Base-by-base conservation (phyloP, 2,113 vertebrate species). In the Varanus salvator region DNA sequence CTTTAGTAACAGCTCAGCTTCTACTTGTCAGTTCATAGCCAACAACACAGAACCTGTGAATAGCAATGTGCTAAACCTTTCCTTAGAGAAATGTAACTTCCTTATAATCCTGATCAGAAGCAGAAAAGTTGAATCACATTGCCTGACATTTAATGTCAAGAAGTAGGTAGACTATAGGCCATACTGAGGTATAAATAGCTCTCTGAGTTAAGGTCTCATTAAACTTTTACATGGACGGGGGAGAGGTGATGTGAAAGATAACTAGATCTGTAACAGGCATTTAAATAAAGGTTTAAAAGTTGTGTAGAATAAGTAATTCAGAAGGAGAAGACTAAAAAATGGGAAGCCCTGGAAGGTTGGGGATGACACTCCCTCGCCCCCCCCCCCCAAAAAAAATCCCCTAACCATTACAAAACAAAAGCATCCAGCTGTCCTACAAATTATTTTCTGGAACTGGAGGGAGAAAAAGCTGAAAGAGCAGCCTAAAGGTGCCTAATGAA, bases 81-180 rank as follows among this genome's bases (percentile, higher is more conserved):
- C 9, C 17, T 74, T n/a, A 52, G 50, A 8, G 3, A 80, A 80
- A 52, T 0, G 0, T 6, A 17, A 52, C 1, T 54, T 81, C 89
- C 0, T 8, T 17, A 84, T 44, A 0, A 38, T 54, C 23, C n/a
- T 14, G 17, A 21, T 68, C 11, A n/a, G 52, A 72, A 14, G 17
- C 0, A 1, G 48, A 17, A 3, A 0, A 69, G 54, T 38, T 0
- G 0, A 57, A 2, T 1, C 48, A 89, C 9, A 52, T 74, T 27
- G 15, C 0, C 25, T 1, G 80, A n/a, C 31, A 6, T 6, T 27
- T 5, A 34, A 54, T 68, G 0, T 0, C 1, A 3, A 60, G 0
- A 38, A 60, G 8, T n/a, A 27, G 60, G 5, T 34, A 66, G 44
- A 64, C 25, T 87, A 29, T 7, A 60, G 1, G 12, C 60, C n/a